Evolutionary conservation across 2,797 vertebrate genomes (phyloP).

Genomic region (Chloroceryle inda): DNA sequence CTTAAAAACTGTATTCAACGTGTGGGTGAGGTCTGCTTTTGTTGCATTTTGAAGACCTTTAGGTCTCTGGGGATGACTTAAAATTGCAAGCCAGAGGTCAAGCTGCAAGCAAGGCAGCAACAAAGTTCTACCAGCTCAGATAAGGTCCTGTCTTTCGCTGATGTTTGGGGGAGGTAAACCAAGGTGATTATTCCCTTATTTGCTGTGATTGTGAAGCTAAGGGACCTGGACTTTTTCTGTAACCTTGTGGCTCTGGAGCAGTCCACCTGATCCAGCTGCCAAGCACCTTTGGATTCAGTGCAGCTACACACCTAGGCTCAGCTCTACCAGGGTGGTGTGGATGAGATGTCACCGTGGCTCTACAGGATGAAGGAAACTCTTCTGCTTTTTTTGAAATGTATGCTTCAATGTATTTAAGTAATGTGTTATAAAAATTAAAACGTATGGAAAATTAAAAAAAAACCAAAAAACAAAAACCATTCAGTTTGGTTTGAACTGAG

Average conservation of each 20-base stretch:
- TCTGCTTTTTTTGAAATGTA: not conserved
- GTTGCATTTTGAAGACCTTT: not conserved
- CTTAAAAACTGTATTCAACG: not conserved
- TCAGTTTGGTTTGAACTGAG: not conserved
- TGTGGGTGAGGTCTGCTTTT: not conserved
- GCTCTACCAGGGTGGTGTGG: not conserved
- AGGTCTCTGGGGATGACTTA: not conserved
- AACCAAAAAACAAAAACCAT: not conserved
- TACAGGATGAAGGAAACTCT: not conserved
- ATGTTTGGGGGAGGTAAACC: not conserved
- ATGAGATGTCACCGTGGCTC: not conserved
- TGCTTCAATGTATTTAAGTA: not conserved
- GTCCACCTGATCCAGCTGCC: not conserved
- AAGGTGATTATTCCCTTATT: not conserved
- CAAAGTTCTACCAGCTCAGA: not conserved
- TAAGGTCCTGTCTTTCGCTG: not conserved
- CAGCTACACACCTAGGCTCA: not conserved
- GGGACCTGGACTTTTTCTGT: not conserved
- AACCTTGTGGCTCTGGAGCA: not conserved
- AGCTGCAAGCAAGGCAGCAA: not conserved
- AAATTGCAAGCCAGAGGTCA: not conserved
- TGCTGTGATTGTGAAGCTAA: not conserved
- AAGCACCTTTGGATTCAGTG: not conserved
- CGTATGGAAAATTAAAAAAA: not conserved
- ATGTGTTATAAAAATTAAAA: not conserved